These are phyloP conservation scores for Paramormyrops kingsleyae DNA, from an alignment of 2,113 vertebrate genomes.

Conservation along the genomic window DNA sequence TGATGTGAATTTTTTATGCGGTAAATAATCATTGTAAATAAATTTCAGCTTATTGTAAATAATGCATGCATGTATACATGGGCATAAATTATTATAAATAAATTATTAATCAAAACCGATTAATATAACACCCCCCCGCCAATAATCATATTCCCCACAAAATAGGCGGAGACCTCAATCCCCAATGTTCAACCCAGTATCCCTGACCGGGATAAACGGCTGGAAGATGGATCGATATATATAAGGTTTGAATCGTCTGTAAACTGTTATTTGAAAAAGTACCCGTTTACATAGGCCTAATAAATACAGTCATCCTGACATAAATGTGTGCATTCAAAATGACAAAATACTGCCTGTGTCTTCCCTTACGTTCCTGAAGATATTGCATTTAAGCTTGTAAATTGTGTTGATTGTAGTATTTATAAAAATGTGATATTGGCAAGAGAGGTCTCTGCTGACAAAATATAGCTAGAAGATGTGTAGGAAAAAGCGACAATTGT, in stretches of 20 bases:
- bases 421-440: constrained; percentile 5
- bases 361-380: not conserved
- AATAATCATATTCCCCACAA: not conserved
- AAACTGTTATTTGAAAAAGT: not conserved
- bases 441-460: not conserved
- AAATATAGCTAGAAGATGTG: not conserved
- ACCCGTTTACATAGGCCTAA: no score
- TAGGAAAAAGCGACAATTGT: constrained; percentile 6
- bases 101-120: not conserved
- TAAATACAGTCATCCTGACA: not conserved
- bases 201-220: not conserved
- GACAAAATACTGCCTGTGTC: not conserved
- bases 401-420: constrained; percentile 2
- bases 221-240: not conserved
- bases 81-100: not conserved
- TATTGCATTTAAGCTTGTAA: not conserved
- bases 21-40: not conserved
- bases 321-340: not conserved
- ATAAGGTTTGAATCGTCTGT: not conserved
- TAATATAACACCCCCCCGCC: not conserved
- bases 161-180: not conserved
- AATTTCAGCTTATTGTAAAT: not conserved
- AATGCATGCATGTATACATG: not conserved
- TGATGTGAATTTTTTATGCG: not conserved
- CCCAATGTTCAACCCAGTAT: not conserved